Conservation (phyloP, 2,797 vertebrate genomes). For the Eulemur mongoz region DNA sequence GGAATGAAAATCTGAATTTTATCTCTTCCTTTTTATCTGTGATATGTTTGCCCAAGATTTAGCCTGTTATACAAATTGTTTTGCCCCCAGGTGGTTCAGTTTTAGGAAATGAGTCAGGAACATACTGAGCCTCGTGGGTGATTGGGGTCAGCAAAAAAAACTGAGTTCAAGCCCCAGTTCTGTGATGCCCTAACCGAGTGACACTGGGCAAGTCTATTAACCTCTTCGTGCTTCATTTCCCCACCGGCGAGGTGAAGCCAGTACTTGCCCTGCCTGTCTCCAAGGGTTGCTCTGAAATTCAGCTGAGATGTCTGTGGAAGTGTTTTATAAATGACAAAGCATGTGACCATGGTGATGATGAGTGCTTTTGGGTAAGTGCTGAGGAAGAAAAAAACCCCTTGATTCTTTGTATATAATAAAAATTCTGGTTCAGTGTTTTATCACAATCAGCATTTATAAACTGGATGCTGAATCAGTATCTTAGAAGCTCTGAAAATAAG, state of each 20-base stretch:
- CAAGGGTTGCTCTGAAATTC: not conserved
- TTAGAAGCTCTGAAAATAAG: conserved; percentile 26
- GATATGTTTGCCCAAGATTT: conserved; percentile 23
- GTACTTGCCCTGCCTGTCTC: not conserved
- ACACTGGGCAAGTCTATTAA: not conserved
- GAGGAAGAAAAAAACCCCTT: not conserved
- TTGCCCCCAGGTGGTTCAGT: not conserved
- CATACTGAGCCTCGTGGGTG: not conserved
- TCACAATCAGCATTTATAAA: conserved; percentile 18
- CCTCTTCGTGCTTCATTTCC: not conserved
- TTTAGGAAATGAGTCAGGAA: conserved; percentile 2
- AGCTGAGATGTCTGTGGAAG: not conserved
- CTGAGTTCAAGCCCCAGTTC: not conserved
- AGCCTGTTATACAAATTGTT: not conserved
- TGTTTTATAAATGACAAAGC: not conserved
- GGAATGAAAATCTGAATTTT: conserved; percentile 32
- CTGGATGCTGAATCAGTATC: not conserved
- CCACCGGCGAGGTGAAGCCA: not conserved
- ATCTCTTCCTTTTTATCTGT: not conserved
- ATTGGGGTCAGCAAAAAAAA: not conserved
- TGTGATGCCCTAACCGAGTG: not conserved
- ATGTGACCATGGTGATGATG: not conserved
- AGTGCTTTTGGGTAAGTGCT: not conserved
- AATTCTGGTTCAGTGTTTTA: not conserved
- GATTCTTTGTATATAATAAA: not conserved